Evolutionary conservation across 1,140 invertebrate genomes (phyloP).

Genomic region (Drosophila malerkotliana): DNA sequence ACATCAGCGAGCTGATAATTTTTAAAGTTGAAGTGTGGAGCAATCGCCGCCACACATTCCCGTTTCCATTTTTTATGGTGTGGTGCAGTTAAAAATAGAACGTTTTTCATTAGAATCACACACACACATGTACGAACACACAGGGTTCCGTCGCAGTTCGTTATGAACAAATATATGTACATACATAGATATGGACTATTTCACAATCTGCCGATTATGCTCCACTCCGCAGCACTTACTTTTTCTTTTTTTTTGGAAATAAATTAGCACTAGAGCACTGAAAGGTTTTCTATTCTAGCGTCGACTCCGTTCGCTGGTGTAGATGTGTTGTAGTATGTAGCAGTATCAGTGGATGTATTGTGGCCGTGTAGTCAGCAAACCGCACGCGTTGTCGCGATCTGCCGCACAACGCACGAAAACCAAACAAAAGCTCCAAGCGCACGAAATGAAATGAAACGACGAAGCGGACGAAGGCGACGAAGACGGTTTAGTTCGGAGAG

Average conservation of each 20-base stretch:
- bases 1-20: conserved; percentile 58
- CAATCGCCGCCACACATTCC: conserved; percentile 50
- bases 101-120: conserved; percentile 66
- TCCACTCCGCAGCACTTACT: conserved; percentile 39
- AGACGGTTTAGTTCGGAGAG: neutral
- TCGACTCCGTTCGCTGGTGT: conserved; percentile 30
- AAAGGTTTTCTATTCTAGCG: conserved; percentile 50
- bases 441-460: conserved; percentile 75
- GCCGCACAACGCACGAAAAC: conserved; percentile 73
- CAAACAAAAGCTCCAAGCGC: conserved; percentile 79
- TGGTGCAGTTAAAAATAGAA: conserved; percentile 74
- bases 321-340: conserved; percentile 13
- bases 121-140: conserved; percentile 14
- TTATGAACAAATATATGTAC: conserved; percentile 17
- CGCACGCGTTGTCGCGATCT: conserved; percentile 73
- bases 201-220: conserved; percentile 55
- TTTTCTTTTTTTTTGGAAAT: conserved; percentile 39
- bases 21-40: conserved; percentile 78
- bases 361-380: conserved; percentile 41
- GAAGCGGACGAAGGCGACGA: conserved; percentile 10
- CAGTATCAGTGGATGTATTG: conserved; percentile 1
- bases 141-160: neutral
- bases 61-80: conserved; percentile 57
- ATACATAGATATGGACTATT: conserved; percentile 54
- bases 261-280: conserved; percentile 54